These are phyloP conservation scores for Haplochromis vanheusdeni DNA, from an alignment of 2,113 vertebrate species.

Conservation along the genomic window DNA sequence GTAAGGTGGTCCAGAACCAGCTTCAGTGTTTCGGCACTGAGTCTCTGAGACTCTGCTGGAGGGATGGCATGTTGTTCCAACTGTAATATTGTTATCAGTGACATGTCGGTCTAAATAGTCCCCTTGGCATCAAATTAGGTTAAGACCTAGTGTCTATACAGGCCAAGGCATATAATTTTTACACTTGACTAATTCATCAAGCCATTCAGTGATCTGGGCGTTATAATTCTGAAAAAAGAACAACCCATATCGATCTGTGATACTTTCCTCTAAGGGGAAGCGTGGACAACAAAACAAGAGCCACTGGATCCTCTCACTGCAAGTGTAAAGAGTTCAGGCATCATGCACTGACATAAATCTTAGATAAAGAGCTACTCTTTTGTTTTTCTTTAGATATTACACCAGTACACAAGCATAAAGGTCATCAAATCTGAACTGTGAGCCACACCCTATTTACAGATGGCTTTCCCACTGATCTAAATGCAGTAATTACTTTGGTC, in stretches of 20 bases:
- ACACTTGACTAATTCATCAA: background rate
- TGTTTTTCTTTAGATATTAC: background rate
- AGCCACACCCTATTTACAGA: background rate
- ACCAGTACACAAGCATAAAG: background rate
- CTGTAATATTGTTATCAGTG: background rate
- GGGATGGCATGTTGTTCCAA: fast-evolving
- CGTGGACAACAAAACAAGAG: background rate
- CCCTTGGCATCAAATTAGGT: background rate
- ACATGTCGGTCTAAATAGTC: background rate
- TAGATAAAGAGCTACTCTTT: background rate
- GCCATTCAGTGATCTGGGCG: background rate
- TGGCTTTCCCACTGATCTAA: background rate
- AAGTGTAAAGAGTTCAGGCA: background rate
- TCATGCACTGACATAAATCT: background rate
- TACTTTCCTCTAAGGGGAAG: background rate
- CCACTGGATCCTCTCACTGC: background rate
- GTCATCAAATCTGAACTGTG: background rate
- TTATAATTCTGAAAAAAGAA: background rate
- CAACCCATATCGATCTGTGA: too few species aligned
- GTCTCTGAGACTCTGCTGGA: background rate
- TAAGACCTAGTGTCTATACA: background rate
- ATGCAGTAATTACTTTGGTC: background rate
- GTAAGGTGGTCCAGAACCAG: background rate
- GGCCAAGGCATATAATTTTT: fast-evolving
- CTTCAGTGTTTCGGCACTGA: background rate